Evolutionary conservation across 2,888 invertebrate genomes (phyloP), one percentile per base, ranked within the genome.

Genomic region (Magallana nippona): DNA sequence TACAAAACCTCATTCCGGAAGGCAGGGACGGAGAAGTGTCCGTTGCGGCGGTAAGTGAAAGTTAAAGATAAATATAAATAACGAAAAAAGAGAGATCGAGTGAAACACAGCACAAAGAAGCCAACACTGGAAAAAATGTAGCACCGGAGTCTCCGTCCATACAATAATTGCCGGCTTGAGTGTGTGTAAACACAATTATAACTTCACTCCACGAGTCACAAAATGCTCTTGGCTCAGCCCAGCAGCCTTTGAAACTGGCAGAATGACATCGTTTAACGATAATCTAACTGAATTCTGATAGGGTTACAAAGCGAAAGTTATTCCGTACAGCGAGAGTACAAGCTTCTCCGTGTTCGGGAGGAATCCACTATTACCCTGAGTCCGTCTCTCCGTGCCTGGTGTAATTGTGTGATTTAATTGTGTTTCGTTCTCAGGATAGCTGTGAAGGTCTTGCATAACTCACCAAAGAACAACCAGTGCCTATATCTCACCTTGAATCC

Each of bases 391-490:
- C 19, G 22, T 5, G 71, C 71, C 15, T 22, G 71, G 27, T 71
- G 27, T 71, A 71, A 71, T 71, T 71, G 13, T 63, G 22, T 63
- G 22, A 71, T 22, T 32, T 71, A 71, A 71, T 71, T 71, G 71
- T 71, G 27, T 71, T 71, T 63, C 63, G 22, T 19, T 19, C 63
- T 27, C 27, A 27, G 22, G 63, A 63, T 63, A 27, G 71, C 71
- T 71, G 71, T 32, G 71, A 27, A 71, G 71, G 71, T 71, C 71
- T 71, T 71, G 27, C 15, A 71, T 71, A 71, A 71, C 71, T 32
- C 71, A 71, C 32, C 27, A 22, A 22, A 60, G 60, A 60, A 60
- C 19, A 19, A 60, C n/a, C 15, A 11, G 15, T 2, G 27, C 32
- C 44, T 44, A 44, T 44, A 44, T 44, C 44, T 71, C 27, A 71